Evolutionary conservation across 2,797 vertebrate species (phyloP), one percentile per base, ranked within the genome.

Genomic region (Crenichthys baileyi): DNA sequence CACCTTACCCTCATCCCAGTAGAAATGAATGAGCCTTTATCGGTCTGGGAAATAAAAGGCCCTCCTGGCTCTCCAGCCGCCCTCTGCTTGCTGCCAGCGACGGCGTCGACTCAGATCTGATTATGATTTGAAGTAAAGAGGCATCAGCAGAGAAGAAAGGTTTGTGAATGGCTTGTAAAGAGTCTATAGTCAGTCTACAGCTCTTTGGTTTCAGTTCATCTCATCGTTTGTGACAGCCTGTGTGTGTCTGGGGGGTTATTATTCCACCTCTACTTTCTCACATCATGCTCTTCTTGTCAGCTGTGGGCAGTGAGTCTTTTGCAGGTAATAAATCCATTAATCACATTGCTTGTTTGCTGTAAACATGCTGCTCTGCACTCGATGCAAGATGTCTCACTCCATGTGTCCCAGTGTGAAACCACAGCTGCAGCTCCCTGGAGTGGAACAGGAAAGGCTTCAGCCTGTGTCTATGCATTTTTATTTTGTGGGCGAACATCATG

Each of bases 261-360:
- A 24, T 26, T 58, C 56, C 3, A 26, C 56, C 58, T 70, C 50
- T 73, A 11, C 58, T 63, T 78, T 78, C 78, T 73, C 68, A 55
- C 70, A 55, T 73, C 11, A 1, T 58, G 50, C 39, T 79, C 65
- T 36, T 61, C 63, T 79, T 70, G 77, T 86, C 84, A 86, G 79
- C 84, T 84, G 77, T 63, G 73, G 83, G 79, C 41, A 29, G 72
- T 61, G 87, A 78, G 77, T 87, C 73, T 83, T 82, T 80, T 76
- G 83, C 78, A 70, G 41, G 63, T 90, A 91, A 92, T 91, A 87
- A 90, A 91, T 88, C 79, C 79, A 91, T 95, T 92, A 87, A 91
- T 94, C 90, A 90, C 36, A 11, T 88, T 79, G 51, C 4, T 77
- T 29, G 79, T 86, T 88, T 79, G 86, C 84, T 58, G 84, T 83